Evolutionary conservation across 2,113 vertebrate genomes (phyloP), one percentile per base, ranked within the genome.

Genomic region (Anolis carolinensis): DNA sequence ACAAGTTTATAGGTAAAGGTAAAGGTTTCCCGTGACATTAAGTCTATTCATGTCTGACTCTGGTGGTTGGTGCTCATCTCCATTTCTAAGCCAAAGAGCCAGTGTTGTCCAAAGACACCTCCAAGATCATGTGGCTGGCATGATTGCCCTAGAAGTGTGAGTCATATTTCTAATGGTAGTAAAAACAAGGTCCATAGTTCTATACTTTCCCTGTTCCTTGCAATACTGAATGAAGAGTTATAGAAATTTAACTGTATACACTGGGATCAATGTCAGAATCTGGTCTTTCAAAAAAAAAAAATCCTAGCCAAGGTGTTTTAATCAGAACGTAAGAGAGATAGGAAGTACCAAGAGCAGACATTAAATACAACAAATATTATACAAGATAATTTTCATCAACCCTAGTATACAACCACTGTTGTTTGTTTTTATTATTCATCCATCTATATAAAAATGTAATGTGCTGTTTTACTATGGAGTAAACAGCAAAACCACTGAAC

Each of bases 351-450:
- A 76, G 59, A 30, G 25, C 74, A 67, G 71, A 52, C 36, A 68
- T 59, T 70, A 77, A 55, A 68, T 34, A 27, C 30, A 62, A 36
- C 52, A 36, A 71, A 72, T 4, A n/a, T 21, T 18, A 52, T 73
- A 1, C 55, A 25, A 25, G 62, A 79, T 74, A 32, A 59, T 32
- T 27, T 80, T 39, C 32, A 65, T 44, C 44, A 84, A 75, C 32
- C 67, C 27, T 30, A 72, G 14, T 27, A 63, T 30, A 84, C n/a
- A 52, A 59, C 9, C 50, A 27, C 27, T 79, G 82, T 55, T 84
- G 52, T 84, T 84, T 80, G 25, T 32, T 44, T 74, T 84, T 84
- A n/a, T n/a, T n/a, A n/a, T n/a, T n/a, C n/a, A n/a, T n/a, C n/a
- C n/a, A n/a, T n/a, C n/a, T n/a, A n/a, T n/a, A n/a, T n/a, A n/a